phyloP scores from a whole-genome alignment of 2,113 vertebrate genomes.

The Tapirus terrestris region DNA sequence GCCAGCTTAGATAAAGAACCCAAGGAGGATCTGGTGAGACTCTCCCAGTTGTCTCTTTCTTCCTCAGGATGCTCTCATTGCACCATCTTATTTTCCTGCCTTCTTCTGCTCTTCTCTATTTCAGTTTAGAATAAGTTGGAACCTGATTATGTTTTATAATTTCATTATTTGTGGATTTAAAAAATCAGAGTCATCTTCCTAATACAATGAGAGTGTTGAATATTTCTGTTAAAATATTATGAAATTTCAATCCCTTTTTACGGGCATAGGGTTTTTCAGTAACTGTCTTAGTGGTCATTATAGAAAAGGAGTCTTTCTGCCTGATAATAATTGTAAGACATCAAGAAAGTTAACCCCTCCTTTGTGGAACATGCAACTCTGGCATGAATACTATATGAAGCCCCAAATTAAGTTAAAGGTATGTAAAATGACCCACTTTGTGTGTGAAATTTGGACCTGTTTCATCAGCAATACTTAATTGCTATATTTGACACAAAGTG shows the following conservation, averaged over 20 bases:
- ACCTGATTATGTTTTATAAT: neutral
- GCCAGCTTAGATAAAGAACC: neutral
- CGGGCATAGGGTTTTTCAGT: neutral
- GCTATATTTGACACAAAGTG: neutral
- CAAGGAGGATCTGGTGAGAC: neutral
- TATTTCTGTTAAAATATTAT: neutral
- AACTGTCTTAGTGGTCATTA: neutral
- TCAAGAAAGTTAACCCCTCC: neutral
- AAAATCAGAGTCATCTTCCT: neutral
- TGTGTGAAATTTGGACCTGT: neutral
- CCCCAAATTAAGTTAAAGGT: neutral
- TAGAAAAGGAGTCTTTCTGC: neutral
- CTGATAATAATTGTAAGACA: neutral
- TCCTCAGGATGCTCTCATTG: neutral
- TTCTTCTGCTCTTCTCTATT: neutral
- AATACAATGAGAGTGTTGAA: neutral
- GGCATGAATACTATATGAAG: neutral
- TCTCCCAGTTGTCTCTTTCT: neutral
- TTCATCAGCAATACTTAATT: slow-evolving; percentile 49
- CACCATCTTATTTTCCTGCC: neutral
- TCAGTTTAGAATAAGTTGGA: neutral
- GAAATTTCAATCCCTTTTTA: neutral
- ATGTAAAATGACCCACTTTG: neutral
- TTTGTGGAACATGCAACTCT: neutral
- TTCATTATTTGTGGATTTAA: neutral